Base-by-base conservation (phyloP, 2,888 invertebrate species). In the Odontomyia ornata region DNA sequence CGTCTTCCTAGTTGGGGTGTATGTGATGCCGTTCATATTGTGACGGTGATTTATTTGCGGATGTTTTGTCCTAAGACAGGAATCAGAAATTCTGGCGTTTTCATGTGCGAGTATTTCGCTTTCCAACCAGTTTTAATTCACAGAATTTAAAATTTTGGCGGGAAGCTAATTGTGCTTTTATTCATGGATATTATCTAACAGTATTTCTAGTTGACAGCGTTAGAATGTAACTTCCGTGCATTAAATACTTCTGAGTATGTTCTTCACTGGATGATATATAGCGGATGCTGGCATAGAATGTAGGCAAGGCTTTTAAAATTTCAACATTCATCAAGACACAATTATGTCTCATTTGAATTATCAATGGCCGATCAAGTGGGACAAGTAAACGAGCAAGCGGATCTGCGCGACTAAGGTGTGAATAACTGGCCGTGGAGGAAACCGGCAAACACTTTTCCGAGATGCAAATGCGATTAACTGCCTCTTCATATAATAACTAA, bases 341-440 rank as follows among this genome's bases (percentile, higher is more conserved):
- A 52, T 52, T 52, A 64, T 64, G 28, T 28, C 64, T 64, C 64
- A 25, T 64, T 64, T 60, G 21, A 60, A 60, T 25, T 60, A 60
- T 60, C 60, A 64, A 64, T 64, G 21, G 15, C 7, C 21, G 25
- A 64, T 30, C 64, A 64, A 64, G 27, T 64, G 28, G 64, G 64
- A 15, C 27, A 64, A 64, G 21, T 28, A 28, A 64, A 64, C 23
- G 64, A 28, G 64, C 30, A 28, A 64, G 13, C 52, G 52, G 52
- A 52, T 52, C 36, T 36, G 13, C 13, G 28, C 25, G 64, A n/a
- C 15, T 28, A 64, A 64, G 30, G 64, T 30, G 30, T 64, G 18
- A 27, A 27, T 4, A 52, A 13, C 28, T 64, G 23, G 25, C 25
- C 25, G 60, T 23, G 60, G 60, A 36, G 36, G 36, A 36, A 9